Evolutionary conservation across 2,113 vertebrate genomes (phyloP).

Genomic region (Epinephelus lanceolatus): DNA sequence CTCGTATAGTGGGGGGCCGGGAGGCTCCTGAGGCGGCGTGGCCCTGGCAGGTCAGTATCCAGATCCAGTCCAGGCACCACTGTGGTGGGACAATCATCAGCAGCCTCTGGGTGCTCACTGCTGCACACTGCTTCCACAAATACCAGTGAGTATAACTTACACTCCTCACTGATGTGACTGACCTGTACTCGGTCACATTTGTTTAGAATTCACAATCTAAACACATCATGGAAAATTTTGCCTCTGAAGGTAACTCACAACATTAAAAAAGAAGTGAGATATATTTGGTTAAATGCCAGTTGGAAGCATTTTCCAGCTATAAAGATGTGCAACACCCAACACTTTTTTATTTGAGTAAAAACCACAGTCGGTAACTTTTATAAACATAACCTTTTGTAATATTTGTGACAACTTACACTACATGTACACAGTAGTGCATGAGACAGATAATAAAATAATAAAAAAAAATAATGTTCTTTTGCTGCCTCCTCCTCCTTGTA

Average conservation of each 20-base stretch:
- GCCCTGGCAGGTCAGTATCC: slow-evolving; percentile 82
- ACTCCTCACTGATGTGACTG: neutral
- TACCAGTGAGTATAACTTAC: slow-evolving; percentile 30
- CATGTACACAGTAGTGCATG: too few relatives aligned
- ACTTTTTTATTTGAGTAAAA: too few relatives aligned
- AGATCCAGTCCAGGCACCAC: slow-evolving; percentile 41
- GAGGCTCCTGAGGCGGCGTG: slow-evolving; percentile 68
- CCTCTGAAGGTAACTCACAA: neutral
- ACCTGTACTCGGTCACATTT: neutral
- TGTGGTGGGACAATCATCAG: slow-evolving; percentile 69
- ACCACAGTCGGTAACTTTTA: too few relatives aligned
- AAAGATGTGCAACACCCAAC: too few relatives aligned
- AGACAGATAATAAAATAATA: too few relatives aligned
- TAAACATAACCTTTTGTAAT: too few relatives aligned
- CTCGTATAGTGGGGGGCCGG: slow-evolving; percentile 69
- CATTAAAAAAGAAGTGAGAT: neutral
- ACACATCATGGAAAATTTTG: neutral
- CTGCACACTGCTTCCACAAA: slow-evolving; percentile 72
- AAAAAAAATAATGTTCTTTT: too few relatives aligned
- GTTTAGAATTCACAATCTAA: neutral
- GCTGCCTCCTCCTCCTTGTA: too few relatives aligned
- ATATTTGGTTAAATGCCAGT: too few relatives aligned
- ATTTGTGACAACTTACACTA: too few relatives aligned
- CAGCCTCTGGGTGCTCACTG: slow-evolving; percentile 63
- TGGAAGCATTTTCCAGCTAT: neutral